Base-by-base conservation (phyloP, 37 sponge, comb jelly and placozoan genomes). In the Axinella damicornis region DNA sequence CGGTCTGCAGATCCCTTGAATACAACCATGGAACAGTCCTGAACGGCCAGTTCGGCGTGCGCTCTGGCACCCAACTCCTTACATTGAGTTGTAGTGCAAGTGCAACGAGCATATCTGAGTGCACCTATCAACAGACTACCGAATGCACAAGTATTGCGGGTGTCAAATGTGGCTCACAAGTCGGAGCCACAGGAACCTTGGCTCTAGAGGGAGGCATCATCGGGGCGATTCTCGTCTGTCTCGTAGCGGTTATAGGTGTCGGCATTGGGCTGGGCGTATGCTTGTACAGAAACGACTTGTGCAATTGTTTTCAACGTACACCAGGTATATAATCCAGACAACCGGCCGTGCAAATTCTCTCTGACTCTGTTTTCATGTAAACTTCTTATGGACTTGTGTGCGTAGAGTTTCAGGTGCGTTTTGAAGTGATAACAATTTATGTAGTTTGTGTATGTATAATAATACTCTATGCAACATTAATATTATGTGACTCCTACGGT, bases 271-370 rank as follows among this genome's bases (percentile, higher is more conserved):
- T 84, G 0, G 75, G 46, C 16, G 77, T 62, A 18, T 92, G 93
- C 57, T 76, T 92, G 11, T 92, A 81, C 76, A 92, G 77, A 71
- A 92, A 85, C 82, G 81, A 87, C 52, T 36, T 89, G 19, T 63
- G 69, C 71, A 58, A 58, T 2, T 70, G 82, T 25, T 71, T 54
- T 57, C 24, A 22, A 52, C 21, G 72, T 24, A 5, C 25, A 61
- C 4, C 4, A 25, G 62, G 4, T 14, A 5, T 22, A 61, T 27
- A 61, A 61, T 61, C 12, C 25, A 27, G 12, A 27, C 62, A 61
- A 14, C 62, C 46, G 9, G 9, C 46, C 9, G 46, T 46, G 9
- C 17, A 56, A 56, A 15, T 18, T 56, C 57, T 19, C 17, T 19
- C 57, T 56, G 17, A 56, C 18, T 15, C 57, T 19, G 15, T 15